phyloP scores from a whole-genome alignment of 2,797 vertebrate species.

The Epinephelus awoara region DNA sequence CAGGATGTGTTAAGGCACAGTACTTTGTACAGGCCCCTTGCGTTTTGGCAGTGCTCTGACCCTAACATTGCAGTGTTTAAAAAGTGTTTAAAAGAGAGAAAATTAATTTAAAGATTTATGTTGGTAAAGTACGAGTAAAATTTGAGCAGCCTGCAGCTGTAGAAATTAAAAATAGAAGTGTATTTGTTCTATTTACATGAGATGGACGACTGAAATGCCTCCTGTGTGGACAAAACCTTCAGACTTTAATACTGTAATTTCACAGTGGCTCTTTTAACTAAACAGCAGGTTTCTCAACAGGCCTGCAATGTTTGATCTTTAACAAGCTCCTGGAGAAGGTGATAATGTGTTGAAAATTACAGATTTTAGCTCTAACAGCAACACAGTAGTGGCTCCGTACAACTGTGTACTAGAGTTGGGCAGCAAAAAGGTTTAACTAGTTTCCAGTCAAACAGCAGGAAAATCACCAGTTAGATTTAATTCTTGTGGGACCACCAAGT shows the following conservation, averaged over 20 bases:
- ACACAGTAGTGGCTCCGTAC: background rate
- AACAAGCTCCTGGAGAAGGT: background rate
- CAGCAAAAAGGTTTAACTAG: too few relatives aligned
- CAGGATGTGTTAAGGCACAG: background rate
- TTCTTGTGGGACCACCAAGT: background rate
- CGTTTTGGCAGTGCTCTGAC: background rate
- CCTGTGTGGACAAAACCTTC: background rate
- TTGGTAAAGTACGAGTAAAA: background rate
- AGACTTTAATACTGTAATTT: background rate
- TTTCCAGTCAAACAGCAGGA: background rate
- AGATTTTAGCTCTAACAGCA: background rate
- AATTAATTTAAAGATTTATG: too few relatives aligned
- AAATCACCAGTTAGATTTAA: background rate
- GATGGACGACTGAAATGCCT: background rate
- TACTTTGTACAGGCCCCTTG: background rate
- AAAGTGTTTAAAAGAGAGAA: too few relatives aligned
- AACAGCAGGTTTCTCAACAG: conserved; percentile 1
- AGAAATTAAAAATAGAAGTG: background rate
- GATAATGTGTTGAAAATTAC: conserved; percentile 1
- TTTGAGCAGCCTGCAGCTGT: background rate
- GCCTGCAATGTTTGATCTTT: background rate
- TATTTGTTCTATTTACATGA: background rate
- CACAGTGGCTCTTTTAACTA: too few relatives aligned
- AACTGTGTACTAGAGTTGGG: too few relatives aligned
- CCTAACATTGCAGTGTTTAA: too few relatives aligned